Evolutionary conservation across 2,888 invertebrate genomes (phyloP).

Genomic region (Agapetus fuscipes): DNA sequence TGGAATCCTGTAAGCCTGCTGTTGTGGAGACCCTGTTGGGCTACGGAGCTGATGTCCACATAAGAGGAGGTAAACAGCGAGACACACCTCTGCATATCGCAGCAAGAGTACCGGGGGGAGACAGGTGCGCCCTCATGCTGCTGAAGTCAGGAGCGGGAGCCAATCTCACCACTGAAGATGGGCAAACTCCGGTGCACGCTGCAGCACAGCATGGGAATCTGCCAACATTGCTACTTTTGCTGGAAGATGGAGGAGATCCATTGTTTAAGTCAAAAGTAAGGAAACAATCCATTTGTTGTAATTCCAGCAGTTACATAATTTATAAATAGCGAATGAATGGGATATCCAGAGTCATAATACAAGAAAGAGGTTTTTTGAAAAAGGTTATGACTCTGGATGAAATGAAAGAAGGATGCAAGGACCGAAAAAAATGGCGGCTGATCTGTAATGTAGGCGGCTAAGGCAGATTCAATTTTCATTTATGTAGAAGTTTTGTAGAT

Average conservation of each 20-base stretch:
- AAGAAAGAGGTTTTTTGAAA: too few relatives aligned
- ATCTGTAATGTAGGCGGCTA: too few relatives aligned
- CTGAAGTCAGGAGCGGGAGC: conserved; percentile 96
- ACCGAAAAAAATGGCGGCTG: too few relatives aligned
- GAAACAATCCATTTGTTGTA: conserved; percentile 7
- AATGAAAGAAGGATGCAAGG: too few relatives aligned
- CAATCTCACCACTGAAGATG: conserved; percentile 90
- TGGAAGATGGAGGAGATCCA: conserved; percentile 94
- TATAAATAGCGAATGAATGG: too few relatives aligned
- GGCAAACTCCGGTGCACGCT: conserved; percentile 94
- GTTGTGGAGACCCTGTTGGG: conserved; percentile 94
- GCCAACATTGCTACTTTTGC: conserved; percentile 70
- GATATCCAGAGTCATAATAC: too few relatives aligned
- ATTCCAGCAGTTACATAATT: too few relatives aligned
- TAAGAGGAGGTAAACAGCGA: conserved; percentile 76
- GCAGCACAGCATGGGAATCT: conserved; percentile 90
- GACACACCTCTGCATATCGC: conserved; percentile 98
- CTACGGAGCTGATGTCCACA: conserved; percentile 95
- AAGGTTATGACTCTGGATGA: too few relatives aligned
- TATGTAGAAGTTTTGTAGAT: too few relatives aligned
- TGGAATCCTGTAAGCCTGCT: conserved; percentile 86
- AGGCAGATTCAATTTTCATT: too few relatives aligned
- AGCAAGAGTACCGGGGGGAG: conserved; percentile 84
- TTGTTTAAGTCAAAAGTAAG: conserved; percentile 80
- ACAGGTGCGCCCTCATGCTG: conserved; percentile 92